Evolutionary conservation across 1,140 invertebrate species (phyloP), one percentile per base, ranked within the genome.

Genomic region (Heterodera schachtii): DNA sequence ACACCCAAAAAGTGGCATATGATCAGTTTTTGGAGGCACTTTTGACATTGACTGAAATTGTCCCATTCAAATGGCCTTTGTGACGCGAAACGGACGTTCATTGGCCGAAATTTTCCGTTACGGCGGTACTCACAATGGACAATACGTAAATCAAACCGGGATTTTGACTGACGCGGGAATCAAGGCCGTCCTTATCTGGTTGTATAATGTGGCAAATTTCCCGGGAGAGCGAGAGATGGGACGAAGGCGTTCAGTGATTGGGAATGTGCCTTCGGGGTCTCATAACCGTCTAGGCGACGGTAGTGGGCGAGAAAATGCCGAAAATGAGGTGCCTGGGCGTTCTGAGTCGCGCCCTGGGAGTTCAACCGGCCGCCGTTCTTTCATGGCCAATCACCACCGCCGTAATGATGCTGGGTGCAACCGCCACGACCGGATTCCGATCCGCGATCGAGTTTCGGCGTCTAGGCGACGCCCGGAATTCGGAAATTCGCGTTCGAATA

Each of bases 151-250:
- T 13, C 46, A 47, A 46, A 75, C 49, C 8, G 73, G 73, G 16
- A 13, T 46, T 11, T 41, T 75, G 73, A 75, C 73, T 3, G 73
- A 75, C 3, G 43, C 46, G 31, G 46, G 73, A 8, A 16, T 41
- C 0, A 75, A 75, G 60, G 9, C 73, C 3, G 47, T 75, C 43
- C 8, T 75, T 0, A 44, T 44, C 0, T 75, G 73, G 73, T 47
- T 75, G 3, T 31, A 31, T 9, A 13, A 41, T 3, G 73, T 75
- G 0, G 73, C 43, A 16, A 8, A 13, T 4, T 75, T 75, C 31
- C 73, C 73, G 3, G 73, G 73, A 11, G 73, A 75, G 11, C 49
- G 60, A 13, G 73, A 75, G 41, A 11, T 57, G 60, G 73, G 73
- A 13, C 21, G 43, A 3, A 7, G 3, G 21, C 21, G 44, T 8